Evolutionary conservation across 1,140 invertebrate genomes (phyloP), one percentile per base, ranked within the genome.

Genomic region (Kradibia gibbosae): DNA sequence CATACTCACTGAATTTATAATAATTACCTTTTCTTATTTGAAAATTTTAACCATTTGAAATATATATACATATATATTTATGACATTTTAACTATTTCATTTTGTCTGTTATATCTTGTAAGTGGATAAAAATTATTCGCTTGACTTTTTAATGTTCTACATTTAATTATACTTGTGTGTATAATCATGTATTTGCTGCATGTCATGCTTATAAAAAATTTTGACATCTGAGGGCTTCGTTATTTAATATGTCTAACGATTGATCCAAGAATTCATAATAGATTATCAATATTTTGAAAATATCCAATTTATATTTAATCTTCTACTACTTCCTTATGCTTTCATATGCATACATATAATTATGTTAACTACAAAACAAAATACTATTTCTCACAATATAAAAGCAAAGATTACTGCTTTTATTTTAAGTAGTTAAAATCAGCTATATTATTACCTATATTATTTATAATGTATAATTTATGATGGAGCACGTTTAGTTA

Each of bases 201-300:
- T 60, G 25, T 60, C 55, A 60, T 11, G 25, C 55, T 0, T 28
- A 60, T 57, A n/a, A 25, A 60, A 60, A 13, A 31, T 10, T 60
- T n/a, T 94, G 92, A 0, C 94, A 93, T 93, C 95, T 95, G 76
- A 93, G 93, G 0, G 96, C 96, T 87, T 97, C 95, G 90, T 97
- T 96, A 96, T 17, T 96, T 94, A 93, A 97, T 96, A 84, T 98
- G 96, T 0, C 96, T 96, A 39, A 95, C 96, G 91, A 95, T 94
- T 72, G 95, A 92, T 4, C 96, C 93, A 86, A 96, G 87, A 20
- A 96, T 94, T 89, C 97, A 95, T 3, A 94, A 95, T 39, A 97
- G 92, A 88, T 94, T 94, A 0, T 92, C 93, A 10, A 93, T 94
- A 80, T 93, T 92, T 86, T 95, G 95, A 0, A 94, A 93, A 88